Percentiles rank a stretch among this genome's conserved stretches.
These are phyloP conservation scores for Acleris laterana DNA, from an alignment of 2,888 invertebrate species.

Conservation along the genomic window DNA sequence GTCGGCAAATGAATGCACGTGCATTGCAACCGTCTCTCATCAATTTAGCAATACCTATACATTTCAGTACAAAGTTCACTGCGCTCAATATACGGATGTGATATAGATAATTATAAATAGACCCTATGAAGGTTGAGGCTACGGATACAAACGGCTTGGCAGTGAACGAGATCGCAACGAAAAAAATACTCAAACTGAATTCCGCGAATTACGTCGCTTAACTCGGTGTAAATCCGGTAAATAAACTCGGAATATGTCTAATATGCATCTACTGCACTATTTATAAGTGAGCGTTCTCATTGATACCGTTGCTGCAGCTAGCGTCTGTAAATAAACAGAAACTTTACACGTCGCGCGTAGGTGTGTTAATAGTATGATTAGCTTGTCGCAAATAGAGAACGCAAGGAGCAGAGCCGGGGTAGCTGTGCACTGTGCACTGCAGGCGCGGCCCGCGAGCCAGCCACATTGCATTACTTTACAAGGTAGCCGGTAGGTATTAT, in stretches of 20 bases:
- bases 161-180: slow-evolving; percentile 22
- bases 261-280: not conserved
- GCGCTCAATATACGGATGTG: slow-evolving; percentile 56
- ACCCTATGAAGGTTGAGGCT: slow-evolving; percentile 71
- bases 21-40: slow-evolving; percentile 17
- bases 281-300: slow-evolving; percentile 28
- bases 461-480: slow-evolving; percentile 15
- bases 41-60: slow-evolving; percentile 31
- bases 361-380: slow-evolving; percentile 15
- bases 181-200: slow-evolving; percentile 16
- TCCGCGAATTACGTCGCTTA: not conserved
- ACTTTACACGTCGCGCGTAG: slow-evolving; percentile 12
- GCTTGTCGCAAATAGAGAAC: slow-evolving; percentile 32
- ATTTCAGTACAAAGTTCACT: slow-evolving; percentile 69
- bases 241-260: not conserved
- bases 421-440: not conserved
- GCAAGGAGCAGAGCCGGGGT: slow-evolving; percentile 14
- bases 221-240: not conserved
- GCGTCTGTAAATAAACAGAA: slow-evolving; percentile 35
- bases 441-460: slow-evolving; percentile 18
- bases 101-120: slow-evolving; percentile 71
- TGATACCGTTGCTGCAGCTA: slow-evolving; percentile 23
- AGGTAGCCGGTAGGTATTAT: slow-evolving; percentile 15
- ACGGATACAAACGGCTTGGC: slow-evolving; percentile 46
- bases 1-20: slow-evolving; percentile 22